These are phyloP conservation scores for Tragelaphus imberbis DNA, from an alignment of 2,113 vertebrate species.

Conservation along the genomic window DNA sequence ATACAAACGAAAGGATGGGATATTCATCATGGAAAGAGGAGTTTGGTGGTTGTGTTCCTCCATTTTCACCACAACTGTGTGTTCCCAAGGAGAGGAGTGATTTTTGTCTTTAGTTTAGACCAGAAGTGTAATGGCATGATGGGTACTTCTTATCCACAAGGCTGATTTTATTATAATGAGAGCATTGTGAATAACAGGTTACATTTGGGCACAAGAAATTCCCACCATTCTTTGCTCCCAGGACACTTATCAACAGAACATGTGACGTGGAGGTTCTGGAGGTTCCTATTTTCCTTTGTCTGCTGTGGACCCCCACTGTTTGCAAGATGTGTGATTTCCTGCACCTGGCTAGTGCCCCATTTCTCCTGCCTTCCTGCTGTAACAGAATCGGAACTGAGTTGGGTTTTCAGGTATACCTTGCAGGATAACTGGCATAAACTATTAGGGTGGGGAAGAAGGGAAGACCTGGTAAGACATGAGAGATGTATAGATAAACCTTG, in stretches of 20 bases:
- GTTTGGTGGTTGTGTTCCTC: not conserved
- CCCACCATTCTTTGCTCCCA: not conserved
- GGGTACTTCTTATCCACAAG: not conserved
- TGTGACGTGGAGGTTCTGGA: rapidly evolving
- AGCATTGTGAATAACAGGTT: not conserved
- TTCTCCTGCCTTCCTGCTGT: not conserved
- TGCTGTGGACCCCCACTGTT: not conserved
- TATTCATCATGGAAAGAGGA: not conserved
- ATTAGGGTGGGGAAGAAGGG: not conserved
- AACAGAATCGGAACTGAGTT: not conserved
- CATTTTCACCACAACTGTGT: not conserved
- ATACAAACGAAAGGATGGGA: not conserved
- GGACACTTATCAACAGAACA: not conserved
- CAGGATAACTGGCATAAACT: not conserved
- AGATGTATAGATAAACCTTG: not conserved
- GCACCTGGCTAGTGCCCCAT: not conserved
- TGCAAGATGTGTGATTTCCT: not conserved
- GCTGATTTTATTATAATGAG: not conserved
- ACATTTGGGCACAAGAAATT: not conserved
- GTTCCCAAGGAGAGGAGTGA: not conserved
- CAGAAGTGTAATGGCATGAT: not conserved
- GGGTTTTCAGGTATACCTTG: not conserved
- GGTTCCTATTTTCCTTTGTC: not conserved
- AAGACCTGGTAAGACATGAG: not conserved
- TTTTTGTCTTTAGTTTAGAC: not conserved